Base-by-base conservation (phyloP, 2,888 invertebrate genomes). In the Timandra comae region DNA sequence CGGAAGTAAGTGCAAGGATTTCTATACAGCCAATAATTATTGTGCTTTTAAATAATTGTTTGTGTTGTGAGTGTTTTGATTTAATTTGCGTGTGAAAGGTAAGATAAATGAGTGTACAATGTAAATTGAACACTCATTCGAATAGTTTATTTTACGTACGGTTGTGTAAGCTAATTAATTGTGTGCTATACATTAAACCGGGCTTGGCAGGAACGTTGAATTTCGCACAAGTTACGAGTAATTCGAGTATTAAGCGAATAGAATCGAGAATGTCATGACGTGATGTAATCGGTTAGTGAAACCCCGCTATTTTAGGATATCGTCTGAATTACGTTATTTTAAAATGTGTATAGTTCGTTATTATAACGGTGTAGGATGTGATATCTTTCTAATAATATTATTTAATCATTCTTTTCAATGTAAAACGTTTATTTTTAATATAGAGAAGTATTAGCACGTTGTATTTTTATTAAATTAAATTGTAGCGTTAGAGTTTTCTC, bases 241-340 rank as follows among this genome's bases (percentile, higher is more conserved):
- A 66, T 71, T 73, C 4, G 16, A 5, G 16, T 16, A 6, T 77
- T 73, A 69, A 71, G 63, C 61, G 55, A 46, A 51, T 52, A 49
- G 63, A 54, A 56, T 66, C 56, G 56, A 65, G 68, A 72, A 70
- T 73, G 77, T 75, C 76, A 68, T 54, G 63, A 52, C 35, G 52
- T 76, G 75, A 77, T 76, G 76, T 71, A 78, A 77, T 68, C 63
- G 45, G 67, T 57, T 62, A 63, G 61, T 59, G 59, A 66, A 74
- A 68, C 63, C 48, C 47, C 43, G 59, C 73, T 81, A 81, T 80
- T 81, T 78, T 72, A 53, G 62, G 63, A 59, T 56, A 59, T 57
- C 54, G 52, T 54, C 6, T 55, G 54, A 50, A 69, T 60, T 61
- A 54, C 62, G 71, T 73, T 69, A 73, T 72, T 75, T 72, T 67